Evolutionary conservation across 2,888 invertebrate genomes (phyloP), one percentile per base, ranked within the genome.

Genomic region (Rhingia campestris): DNA sequence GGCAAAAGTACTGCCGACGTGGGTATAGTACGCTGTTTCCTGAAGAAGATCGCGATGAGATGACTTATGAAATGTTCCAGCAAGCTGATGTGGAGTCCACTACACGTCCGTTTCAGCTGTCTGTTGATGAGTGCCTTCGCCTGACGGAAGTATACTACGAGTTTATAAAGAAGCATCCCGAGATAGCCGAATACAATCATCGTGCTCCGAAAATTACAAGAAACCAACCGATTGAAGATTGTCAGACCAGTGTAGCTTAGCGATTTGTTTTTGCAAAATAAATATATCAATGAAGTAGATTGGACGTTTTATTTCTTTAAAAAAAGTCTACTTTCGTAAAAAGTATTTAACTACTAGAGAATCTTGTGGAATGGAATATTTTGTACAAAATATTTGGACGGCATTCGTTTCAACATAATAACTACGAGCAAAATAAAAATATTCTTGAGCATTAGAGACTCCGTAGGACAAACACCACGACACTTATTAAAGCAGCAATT

Each of bases 1-100:
- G 98, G 35, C 96, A 97, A 89, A 99, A 99, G 90, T 95, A 94
- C 92, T 94, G 94, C 37, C 92, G 94, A 4, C 93, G 94, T 87
- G 95, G 96, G 4, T 93, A 94, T 45, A 92, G 93, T 87, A 95
- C 94, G 0, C 91, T 98, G 43, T 97, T 98, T 90, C 98, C 98
- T 0, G 92, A 93, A 70, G 93, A 95, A 4, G 89, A 92, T 1
- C 91, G 95, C 66, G 92, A 94, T 4, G 94, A 95, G 87, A 93
- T 96, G 86, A 93, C 94, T 4, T 88, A 92, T 1, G 93, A 94
- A 89, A 93, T 98, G 92, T 95, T 95, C 87, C 92, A 93, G 81
- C 90, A 94, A 74, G 94, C 97, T 0, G 95, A 95, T 67, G 92
- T 98, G 0, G 93, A 96, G 88, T 94, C 95, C 0, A 92, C 93